Percentiles rank a stretch among this genome's conserved stretches.
Evolutionary conservation across 2,888 invertebrate genomes (phyloP).

Genomic region (Volucella bombylans): DNA sequence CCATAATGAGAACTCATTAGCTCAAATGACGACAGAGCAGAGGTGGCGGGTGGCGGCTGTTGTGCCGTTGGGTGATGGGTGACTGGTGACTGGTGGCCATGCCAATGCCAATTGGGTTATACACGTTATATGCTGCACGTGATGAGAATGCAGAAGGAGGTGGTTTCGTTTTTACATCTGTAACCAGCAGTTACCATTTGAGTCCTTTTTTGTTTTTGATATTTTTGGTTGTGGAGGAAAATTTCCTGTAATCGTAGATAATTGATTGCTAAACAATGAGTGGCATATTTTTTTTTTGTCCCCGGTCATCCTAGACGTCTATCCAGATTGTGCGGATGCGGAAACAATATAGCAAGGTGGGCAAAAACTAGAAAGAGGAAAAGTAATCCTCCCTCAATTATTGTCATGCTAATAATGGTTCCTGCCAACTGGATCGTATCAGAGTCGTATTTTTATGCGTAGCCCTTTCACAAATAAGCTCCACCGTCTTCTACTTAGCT

Average conservation of each 20-base stretch:
- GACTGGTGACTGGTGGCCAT: too few relatives aligned
- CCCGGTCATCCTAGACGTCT: not conserved
- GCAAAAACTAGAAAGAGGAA: slow-evolving; percentile 4
- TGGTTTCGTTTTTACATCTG: not conserved
- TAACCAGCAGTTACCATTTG: slow-evolving; percentile 34
- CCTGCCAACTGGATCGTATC: slow-evolving; percentile 40
- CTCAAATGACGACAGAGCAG: slow-evolving; percentile 60
- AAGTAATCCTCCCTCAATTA: slow-evolving; percentile 17
- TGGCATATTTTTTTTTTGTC: slow-evolving; percentile 35
- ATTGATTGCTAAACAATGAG: slow-evolving; percentile 72
- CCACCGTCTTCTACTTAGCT: not conserved
- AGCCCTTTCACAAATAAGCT: slow-evolving; percentile 42
- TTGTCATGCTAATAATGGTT: slow-evolving; percentile 55
- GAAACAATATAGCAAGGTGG: slow-evolving; percentile 30
- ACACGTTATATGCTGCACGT: slow-evolving; percentile 60
- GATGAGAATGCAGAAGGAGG: slow-evolving; percentile 56
- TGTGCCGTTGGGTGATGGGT: too few relatives aligned
- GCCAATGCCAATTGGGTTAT: slow-evolving; percentile 1
- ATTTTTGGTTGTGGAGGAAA: slow-evolving; percentile 11
- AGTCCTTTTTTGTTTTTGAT: slow-evolving; percentile 26
- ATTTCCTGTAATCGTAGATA: slow-evolving; percentile 67
- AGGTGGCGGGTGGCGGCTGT: slow-evolving; percentile 23
- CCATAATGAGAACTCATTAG: slow-evolving; percentile 69
- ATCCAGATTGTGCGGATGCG: slow-evolving; percentile 24
- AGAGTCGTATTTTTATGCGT: slow-evolving; percentile 39